Base-by-base conservation (phyloP, 2,797 vertebrate genomes). In the Peromyscus melanophrys region DNA sequence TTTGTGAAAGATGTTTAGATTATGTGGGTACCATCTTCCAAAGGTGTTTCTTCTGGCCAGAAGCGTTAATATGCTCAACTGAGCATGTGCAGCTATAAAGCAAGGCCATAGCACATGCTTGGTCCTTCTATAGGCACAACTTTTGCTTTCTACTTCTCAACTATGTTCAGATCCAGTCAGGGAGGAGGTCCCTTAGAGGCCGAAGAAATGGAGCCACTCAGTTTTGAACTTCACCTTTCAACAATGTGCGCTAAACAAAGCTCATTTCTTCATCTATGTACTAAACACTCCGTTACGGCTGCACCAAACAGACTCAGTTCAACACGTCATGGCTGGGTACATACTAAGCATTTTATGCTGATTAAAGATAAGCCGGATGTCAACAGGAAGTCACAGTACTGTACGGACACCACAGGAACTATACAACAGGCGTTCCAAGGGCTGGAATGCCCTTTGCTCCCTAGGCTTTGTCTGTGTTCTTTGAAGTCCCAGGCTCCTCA, bases 51-150 rank as follows among this genome's bases (percentile, higher is more conserved):
- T 12, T 59, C 61, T 71, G 73, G 2, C 29, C 25, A 1, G 7
- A 4, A 31, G 69, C 76, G 80, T 46, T 76, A 4, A 61, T 23
- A 57, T 2, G 3, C 37, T 46, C 12, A 23, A 37, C 0, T 1
- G 14, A 31, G 49, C 1, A 0, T 9, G 25, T 25, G 78, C 1
- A 81, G 43, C 49, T 61, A 2, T 19, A 43, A 69, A 69, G 61
- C 29, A 46, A 78, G n/a, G 34, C 63, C 37, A 29, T 0, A 2
- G 5, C 0, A 27, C 1, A 5, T 0, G 1, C 1, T 13, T 25
- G 69, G 6, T 37, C 59, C 59, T 29, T 67, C n/a, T n/a, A 17
- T 17, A 69, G 2, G 4, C 31, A 31, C 59, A 6, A 3, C 0
- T 27, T 52, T 67, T 29, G 17, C 43, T 31, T 14, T 43, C 29